phyloP scores from a whole-genome alignment of 2,797 vertebrate species.

The Muscicapa comitata region DNA sequence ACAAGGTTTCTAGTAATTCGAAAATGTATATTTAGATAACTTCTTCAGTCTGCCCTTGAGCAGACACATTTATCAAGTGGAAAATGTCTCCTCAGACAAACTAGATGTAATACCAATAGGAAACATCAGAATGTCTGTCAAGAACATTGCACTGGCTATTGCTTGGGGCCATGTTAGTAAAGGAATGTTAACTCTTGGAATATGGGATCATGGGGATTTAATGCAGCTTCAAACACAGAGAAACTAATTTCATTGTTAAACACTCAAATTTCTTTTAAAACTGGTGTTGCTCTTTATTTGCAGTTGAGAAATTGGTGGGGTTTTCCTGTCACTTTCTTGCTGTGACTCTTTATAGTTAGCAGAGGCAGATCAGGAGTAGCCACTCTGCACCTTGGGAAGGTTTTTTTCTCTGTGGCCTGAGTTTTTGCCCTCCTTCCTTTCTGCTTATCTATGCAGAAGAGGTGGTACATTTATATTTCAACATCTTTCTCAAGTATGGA shows the following conservation, averaged over 20 bases:
- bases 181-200: background rate
- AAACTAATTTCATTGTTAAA: background rate
- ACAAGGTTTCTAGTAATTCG: background rate
- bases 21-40: background rate
- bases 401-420: background rate
- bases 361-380: background rate
- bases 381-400: background rate
- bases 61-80: background rate
- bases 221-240: background rate
- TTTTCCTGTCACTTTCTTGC: background rate
- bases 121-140: background rate
- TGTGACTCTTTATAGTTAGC: background rate
- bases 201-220: background rate
- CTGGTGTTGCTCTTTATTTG: background rate
- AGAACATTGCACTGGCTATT: background rate
- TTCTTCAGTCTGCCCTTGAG: background rate
- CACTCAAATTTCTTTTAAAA: background rate
- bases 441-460: background rate
- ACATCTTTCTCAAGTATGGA: background rate
- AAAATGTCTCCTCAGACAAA: background rate
- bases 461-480: background rate
- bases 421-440: background rate
- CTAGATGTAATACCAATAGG: background rate
- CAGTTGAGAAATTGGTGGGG: background rate
- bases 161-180: background rate